Evolutionary conservation across 2,113 vertebrate species (phyloP), one percentile per base, ranked within the genome.

Genomic region (Esox niger): DNA sequence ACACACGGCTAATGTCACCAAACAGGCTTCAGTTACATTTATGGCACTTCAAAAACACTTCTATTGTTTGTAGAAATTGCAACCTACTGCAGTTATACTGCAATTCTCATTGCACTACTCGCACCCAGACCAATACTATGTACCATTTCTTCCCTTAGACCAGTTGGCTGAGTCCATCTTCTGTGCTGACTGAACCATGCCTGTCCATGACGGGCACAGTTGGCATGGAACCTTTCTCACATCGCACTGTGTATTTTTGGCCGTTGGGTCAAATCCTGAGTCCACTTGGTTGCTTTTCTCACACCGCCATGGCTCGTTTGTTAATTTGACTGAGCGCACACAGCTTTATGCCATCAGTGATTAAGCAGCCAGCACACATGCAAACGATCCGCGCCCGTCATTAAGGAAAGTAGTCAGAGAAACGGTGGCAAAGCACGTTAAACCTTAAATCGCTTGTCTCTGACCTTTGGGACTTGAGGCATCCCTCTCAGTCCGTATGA

Each of bases 361-460:
- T 7, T 66, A 58, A 21, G 26, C 26, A 52, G 32, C 4, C 64
- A 65, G 68, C 20, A 54, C 17, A 17, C 72, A 73, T 78, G 74
- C 75, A 83, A 83, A 83, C 78, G 27, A 70, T n/a, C 71, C 75
- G 33, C 33, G 71, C 70, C 78, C 66, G 4, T 55, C 32, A 43
- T 2, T 43, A 62, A 2, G 72, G 55, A 2, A 11, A 2, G 27
- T 32, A 47, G 70, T 15, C 35, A 43, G 35, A 21, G 71, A 77
- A 57, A 65, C 75, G 55, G 10, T 52, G 21, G 76, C 67, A 64
- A 71, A 76, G 1, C 1, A 35, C 43, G 10, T 61, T 17, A 26
- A 9, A 31, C 11, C 1, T 20, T 61, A 27, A 43, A 21, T 69
- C 71, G 32, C 32, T 29, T 43, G 79, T 4, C 4, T 15, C 1